Base-by-base conservation (phyloP, 2,113 vertebrate genomes). In the Ancistrus triradiatus region DNA sequence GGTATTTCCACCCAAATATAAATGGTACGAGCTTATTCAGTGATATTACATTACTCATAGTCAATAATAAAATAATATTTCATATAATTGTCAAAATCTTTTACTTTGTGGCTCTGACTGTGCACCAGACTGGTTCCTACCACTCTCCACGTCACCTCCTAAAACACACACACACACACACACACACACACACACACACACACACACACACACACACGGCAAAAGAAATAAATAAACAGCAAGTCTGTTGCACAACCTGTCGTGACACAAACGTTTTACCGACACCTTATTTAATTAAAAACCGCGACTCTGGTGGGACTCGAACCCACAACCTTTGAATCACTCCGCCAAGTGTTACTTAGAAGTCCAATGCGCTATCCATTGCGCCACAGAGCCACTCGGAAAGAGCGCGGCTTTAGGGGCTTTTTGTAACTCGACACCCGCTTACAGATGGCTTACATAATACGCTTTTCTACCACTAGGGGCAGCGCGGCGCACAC, bases 81-180 rank as follows among this genome's bases (percentile, higher is more conserved):
- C n/a, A n/a, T n/a, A n/a, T n/a, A n/a, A n/a, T n/a, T 10, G 13
- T 9, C 17, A 6, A 15, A 3, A 13, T 2, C 10, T 2, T 74
- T 33, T 55, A 88, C 87, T 53, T 71, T 88, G 85, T 46, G 77
- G 77, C 1, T 86, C 78, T 2, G 81, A 77, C 0, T 74, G 71
- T 9, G 46, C 53, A 0, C 71, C 80, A 0, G 7, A 44, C 0
- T 68, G 63, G 2, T 11, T 63, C 60, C 81, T 82, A 2, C 84
- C 87, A 1, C 71, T 80, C 68, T 89, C 87, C 18, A 84, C 85
- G 66, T 88, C 87, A 11, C 13, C 24, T 52, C 80, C 81, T 84
- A 48, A 14, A 70, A 48, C n/a, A 69, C 22, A 28, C 62, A 6
- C 27, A 69, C 8, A 2, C 2, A 60, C 35, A 44, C 7, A 24